Evolutionary conservation across 2,888 invertebrate genomes (phyloP), one percentile per base, ranked within the genome.

Genomic region (Eristalis tenax): DNA sequence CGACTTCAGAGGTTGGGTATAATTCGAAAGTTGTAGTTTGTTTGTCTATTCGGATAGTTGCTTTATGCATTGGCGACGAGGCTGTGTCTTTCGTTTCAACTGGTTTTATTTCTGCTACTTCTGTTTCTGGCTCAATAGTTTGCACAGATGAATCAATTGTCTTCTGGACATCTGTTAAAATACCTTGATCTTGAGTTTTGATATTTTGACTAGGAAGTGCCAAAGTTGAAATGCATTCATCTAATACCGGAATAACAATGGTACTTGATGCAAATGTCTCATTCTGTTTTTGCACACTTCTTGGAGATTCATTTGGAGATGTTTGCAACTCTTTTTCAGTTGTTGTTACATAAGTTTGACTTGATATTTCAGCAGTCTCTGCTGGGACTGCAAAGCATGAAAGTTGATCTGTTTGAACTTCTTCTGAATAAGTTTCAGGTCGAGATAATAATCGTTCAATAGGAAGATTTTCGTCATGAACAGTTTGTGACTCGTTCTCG

Each of bases 401-500:
- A 8, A n/a, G 40, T 11, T 89, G 77, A 1, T 90, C 90, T 10
- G 90, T 90, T 89, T 90, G 90, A 4, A 89, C 89, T 50, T 90
- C 90, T 57, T 91, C 91, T 1, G 90, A 90, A 77, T 89, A 89
- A n/a, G 90, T 90, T 77, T 91, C 89, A 8, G 74, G 50, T 8
- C 6, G 61, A 93, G 11, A 90, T 90, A 56, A 92, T 77, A 56
- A 92, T 77, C 89, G 89, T 26, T 80, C 81, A 13, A 90, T 76
- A 0, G 91, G 90, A 13, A 50, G 50, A 50, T 18, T 8, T 50
- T 18, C 43, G 13, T 43, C 50, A 8, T 50, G 8, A 18, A 90
- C 90, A 22, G 92, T 91, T 89, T 93, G 93, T 2, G 91, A 90
- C 81, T 93, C 93, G 0, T 92, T 92, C 88, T 94, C 94, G 0